Conservation (phyloP, 1,140 invertebrate species). For the Eubasilissa regina region DNA sequence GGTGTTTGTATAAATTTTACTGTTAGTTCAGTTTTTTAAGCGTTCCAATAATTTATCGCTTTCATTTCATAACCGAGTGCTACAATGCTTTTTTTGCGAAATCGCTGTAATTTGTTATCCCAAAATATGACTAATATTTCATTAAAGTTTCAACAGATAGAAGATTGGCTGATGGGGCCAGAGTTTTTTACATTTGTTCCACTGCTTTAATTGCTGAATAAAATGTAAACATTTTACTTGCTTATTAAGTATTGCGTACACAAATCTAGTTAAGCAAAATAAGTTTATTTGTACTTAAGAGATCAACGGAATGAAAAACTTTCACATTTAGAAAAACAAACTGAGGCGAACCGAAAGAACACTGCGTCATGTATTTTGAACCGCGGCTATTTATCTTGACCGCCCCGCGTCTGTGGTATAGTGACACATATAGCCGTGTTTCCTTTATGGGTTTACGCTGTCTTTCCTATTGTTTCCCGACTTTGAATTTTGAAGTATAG, state of each 20-base stretch:
- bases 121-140: too few species aligned
- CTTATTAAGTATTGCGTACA: background rate
- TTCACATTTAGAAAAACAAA: constrained; percentile 33
- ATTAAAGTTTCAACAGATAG: too few species aligned
- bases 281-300: background rate
- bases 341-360: constrained; percentile 5
- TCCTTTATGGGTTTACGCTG: constrained; percentile 17
- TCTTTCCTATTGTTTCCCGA: constrained; percentile 37
- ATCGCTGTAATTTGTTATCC: too few species aligned
- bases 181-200: too few species aligned
- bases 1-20: constrained; percentile 22
- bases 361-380: constrained; percentile 52
- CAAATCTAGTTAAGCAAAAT: background rate
- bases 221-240: too few species aligned
- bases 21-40: constrained; percentile 13
- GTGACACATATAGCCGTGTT: constrained; percentile 33
- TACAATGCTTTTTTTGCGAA: too few species aligned
- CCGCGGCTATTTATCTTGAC: constrained; percentile 58
- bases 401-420: background rate
- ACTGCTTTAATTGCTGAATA: too few species aligned
- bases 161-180: too few species aligned
- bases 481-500: constrained; percentile 31
- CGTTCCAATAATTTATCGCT: constrained; percentile 27
- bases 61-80: constrained; percentile 4
- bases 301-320: constrained; percentile 24